Conservation (phyloP, 2,113 vertebrate species). For the Otus sunia region DNA sequence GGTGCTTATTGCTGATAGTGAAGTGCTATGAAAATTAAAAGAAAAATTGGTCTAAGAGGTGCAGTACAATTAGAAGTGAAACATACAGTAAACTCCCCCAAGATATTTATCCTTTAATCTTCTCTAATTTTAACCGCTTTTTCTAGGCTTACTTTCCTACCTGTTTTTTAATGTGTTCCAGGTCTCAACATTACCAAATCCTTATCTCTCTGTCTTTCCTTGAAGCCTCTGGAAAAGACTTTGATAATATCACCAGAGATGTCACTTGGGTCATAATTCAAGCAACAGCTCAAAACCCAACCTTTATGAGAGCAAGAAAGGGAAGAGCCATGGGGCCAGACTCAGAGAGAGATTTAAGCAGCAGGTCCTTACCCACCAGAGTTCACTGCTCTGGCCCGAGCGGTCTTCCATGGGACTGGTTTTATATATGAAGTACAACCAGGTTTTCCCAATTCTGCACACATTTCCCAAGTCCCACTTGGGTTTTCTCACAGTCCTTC, state of each 20-base stretch:
- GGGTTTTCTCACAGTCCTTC: neutral
- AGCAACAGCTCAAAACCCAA: neutral
- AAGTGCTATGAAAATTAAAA: slow-evolving; percentile 17
- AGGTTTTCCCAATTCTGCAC: neutral
- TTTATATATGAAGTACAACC: neutral
- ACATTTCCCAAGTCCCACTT: neutral
- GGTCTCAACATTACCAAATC: neutral
- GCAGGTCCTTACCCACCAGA: neutral
- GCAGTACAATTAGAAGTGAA: neutral
- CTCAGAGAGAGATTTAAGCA: neutral
- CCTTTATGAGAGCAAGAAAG: neutral
- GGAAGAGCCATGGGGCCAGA: neutral
- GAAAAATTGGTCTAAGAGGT: slow-evolving; percentile 1
- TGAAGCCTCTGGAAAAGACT: neutral
- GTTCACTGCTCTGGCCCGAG: neutral
- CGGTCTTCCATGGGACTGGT: neutral
- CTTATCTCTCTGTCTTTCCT: neutral
- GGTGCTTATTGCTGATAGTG: neutral
- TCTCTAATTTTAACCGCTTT: neutral
- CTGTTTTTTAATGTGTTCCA: neutral
- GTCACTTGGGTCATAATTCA: neutral
- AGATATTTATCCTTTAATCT: neutral
- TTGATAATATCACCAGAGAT: neutral
- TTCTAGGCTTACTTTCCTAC: neutral
- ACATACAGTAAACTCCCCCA: neutral